phyloP scores from a whole-genome alignment of 2,888 invertebrate species.

The Uloborus plumipes region DNA sequence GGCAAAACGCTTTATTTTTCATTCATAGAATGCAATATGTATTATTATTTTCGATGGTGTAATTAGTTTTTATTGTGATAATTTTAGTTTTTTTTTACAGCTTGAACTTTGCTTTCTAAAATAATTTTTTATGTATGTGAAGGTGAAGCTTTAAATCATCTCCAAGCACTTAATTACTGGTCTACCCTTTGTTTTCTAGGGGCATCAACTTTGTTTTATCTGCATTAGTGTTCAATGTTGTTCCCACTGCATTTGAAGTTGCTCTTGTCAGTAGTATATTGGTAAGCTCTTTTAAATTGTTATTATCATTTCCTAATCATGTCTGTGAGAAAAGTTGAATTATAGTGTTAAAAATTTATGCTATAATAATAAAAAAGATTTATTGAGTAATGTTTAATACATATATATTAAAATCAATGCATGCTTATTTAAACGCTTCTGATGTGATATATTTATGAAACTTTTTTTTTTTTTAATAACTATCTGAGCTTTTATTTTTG shows the following conservation, averaged over 20 bases:
- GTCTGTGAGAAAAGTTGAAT: not conserved
- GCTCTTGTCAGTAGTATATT: constrained; percentile 89
- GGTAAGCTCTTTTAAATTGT: constrained; percentile 73
- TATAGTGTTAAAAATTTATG: not conserved
- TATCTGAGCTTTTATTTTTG: too few relatives aligned
- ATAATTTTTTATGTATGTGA: too few relatives aligned
- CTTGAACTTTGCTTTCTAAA: constrained; percentile 40
- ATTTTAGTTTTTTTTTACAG: not conserved
- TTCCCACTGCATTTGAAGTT: constrained; percentile 95
- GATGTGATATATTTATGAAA: too few relatives aligned
- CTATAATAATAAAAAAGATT: not conserved
- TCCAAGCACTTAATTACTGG: too few relatives aligned
- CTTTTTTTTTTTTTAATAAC: too few relatives aligned
- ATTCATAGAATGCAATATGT: too few relatives aligned
- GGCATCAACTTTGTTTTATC: constrained; percentile 97
- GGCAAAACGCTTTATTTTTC: too few relatives aligned
- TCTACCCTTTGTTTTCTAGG: constrained; percentile 72
- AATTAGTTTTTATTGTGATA: too few relatives aligned
- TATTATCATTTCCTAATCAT: constrained; percentile 11
- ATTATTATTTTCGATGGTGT: too few relatives aligned
- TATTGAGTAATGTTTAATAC: not conserved
- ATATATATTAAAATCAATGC: not conserved
- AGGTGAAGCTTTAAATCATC: too few relatives aligned
- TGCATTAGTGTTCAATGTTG: constrained; percentile 97
- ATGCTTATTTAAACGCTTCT: too few relatives aligned